Base-by-base conservation (phyloP, 2,113 vertebrate genomes). In the Anolis carolinensis region DNA sequence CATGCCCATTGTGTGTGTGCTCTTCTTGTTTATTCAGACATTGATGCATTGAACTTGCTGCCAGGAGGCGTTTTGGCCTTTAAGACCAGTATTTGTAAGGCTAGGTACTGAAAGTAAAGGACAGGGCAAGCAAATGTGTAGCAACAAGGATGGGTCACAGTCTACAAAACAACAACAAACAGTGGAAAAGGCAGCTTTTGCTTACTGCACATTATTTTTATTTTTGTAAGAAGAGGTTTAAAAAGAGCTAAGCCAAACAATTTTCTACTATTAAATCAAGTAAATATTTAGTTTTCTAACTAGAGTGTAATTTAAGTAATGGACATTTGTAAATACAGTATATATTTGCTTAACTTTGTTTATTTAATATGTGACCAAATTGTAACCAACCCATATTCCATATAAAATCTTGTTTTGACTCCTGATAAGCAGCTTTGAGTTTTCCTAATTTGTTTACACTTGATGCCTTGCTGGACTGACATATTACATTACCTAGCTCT, bases 231-330 rank as follows among this genome's bases (percentile, higher is more conserved):
- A 76, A 6, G 13, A 52, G 74, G 21, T 74, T 74, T 20, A 11
- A 44, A 85, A 76, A 83, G 76, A 89, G n/a, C 36, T 67, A 10
- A 87, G 67, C 27, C 93, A n/a, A 84, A 59, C 14, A 59, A 76
- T 67, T 84, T 4, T 13, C 78, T 91, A 81, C 86, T 92, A 94
- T 93, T 94, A 92, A 93, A 89, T 73, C 72, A 34, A 89, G 16
- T 87, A 95, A 95, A 96, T 95, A 94, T 94, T 94, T 93, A 78
- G 82, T 77, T 88, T 18, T 76, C 86, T 89, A 92, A 73, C 48
- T 2, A 93, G 94, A 94, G 91, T 87, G 74, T 90, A 20, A 70
- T 95, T 93, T 86, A 55, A 87, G 89, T 92, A 90, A 67, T 89
- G 27, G 13, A 48, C 68, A 63, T 94, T 94, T 94, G 77, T 83